Conservation (phyloP, 2,888 invertebrate species). For the Drosophila paramelanica region DNA sequence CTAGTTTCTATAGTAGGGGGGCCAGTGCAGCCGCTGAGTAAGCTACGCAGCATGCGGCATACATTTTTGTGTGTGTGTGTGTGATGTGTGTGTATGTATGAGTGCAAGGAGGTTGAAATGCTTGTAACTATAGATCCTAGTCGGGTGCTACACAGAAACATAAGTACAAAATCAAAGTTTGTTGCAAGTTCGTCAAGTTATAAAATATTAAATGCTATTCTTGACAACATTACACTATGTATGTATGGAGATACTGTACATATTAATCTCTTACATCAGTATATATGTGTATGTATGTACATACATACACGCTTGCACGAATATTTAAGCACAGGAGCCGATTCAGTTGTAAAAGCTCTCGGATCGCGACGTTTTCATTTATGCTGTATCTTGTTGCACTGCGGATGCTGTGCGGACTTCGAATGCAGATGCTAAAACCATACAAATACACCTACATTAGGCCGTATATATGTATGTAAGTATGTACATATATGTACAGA, state of each 20-base stretch:
- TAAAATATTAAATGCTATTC: too few relatives aligned
- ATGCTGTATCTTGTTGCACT: constrained; percentile 17
- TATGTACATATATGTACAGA: background rate
- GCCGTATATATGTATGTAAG: background rate
- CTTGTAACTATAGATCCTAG: too few relatives aligned
- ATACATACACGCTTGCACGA: constrained; percentile 1
- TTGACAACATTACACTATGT: background rate
- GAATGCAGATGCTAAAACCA: constrained; percentile 37
- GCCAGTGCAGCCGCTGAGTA: too few relatives aligned
- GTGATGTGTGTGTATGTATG: too few relatives aligned
- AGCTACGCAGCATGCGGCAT: too few relatives aligned
- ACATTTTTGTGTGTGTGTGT: too few relatives aligned
- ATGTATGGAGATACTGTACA: background rate
- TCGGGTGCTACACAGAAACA: too few relatives aligned
- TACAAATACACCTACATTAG: constrained; percentile 9
- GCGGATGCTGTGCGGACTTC: constrained; percentile 29
- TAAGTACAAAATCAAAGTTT: too few relatives aligned
- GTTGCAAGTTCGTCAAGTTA: too few relatives aligned
- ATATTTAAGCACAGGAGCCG: background rate
- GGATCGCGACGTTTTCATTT: constrained; percentile 23
- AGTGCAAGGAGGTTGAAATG: too few relatives aligned
- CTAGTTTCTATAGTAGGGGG: too few relatives aligned
- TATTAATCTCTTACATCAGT: background rate
- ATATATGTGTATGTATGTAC: constrained; percentile 9
- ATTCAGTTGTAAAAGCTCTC: constrained; percentile 5